A percentile compares a stretch with the other conserved stretches of the same genome.
phyloP scores from a whole-genome alignment of 2,797 vertebrate genomes.

The Pristis pectinata region DNA sequence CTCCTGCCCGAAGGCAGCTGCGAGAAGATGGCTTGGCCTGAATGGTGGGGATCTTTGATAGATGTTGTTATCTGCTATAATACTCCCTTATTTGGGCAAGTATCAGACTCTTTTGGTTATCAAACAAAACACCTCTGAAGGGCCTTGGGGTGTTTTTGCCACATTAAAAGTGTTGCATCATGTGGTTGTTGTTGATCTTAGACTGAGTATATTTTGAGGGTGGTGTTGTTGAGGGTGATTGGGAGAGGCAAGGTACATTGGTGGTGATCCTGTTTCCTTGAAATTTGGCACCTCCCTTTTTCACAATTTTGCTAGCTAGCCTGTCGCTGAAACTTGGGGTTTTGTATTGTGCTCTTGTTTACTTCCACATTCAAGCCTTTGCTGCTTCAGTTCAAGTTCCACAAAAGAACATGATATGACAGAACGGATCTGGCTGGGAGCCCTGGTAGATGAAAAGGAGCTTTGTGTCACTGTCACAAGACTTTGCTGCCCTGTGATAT shows the following conservation, averaged over 20 bases:
- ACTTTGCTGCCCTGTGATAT: slow-evolving; percentile 44
- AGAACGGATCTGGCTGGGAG: slow-evolving; percentile 42
- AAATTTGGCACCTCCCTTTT: background rate
- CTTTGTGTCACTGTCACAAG: slow-evolving; percentile 52
- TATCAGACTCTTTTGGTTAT: no score
- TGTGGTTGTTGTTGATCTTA: no score
- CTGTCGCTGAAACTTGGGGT: background rate
- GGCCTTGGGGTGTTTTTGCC: no score
- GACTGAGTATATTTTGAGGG: no score
- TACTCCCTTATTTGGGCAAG: no score
- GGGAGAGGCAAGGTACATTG: background rate
- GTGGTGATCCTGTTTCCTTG: background rate
- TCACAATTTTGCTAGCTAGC: background rate
- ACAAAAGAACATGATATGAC: slow-evolving; percentile 42
- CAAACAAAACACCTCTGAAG: no score
- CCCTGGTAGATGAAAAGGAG: slow-evolving; percentile 50
- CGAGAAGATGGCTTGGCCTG: no score
- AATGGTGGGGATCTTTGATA: no score
- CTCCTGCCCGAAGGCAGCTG: no score
- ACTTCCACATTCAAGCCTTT: background rate
- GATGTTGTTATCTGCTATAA: no score
- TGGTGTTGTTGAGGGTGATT: background rate
- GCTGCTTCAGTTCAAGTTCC: background rate
- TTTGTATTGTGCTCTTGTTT: background rate
- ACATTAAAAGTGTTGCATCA: no score